Conservation (phyloP, 2,888 invertebrate species). For the Hartigia nigra region DNA sequence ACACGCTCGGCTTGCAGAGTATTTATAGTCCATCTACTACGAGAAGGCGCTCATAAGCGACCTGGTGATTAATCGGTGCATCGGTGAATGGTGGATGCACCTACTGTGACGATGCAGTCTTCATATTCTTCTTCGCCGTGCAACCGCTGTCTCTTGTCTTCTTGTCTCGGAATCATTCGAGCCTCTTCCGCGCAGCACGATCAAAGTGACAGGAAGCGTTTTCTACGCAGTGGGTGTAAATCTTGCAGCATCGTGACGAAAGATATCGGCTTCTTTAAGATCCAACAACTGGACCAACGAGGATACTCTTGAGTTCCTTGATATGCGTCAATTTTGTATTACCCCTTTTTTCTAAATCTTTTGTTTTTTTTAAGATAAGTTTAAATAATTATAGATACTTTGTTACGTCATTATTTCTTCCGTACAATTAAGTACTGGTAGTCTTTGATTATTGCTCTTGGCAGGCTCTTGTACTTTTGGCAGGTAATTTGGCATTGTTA, state of each 20-base stretch:
- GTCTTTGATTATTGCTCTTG: not conserved
- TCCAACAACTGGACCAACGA: not conserved
- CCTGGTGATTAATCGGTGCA: conserved; percentile 4
- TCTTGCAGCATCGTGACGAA: not conserved
- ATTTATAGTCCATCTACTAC: conserved; percentile 8
- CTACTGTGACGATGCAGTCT: not conserved
- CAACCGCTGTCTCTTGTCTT: not conserved
- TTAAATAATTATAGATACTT: too few species aligned
- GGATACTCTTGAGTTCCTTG: not conserved
- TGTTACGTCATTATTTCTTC: not conserved
- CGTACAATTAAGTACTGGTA: not conserved
- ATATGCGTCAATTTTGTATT: not conserved
- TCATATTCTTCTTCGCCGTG: not conserved
- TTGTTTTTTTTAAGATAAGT: too few species aligned
- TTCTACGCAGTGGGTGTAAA: not conserved
- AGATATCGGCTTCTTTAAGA: not conserved
- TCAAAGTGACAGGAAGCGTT: conserved; percentile 6
- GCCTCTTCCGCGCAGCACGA: conserved; percentile 2
- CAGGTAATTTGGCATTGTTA: not conserved
- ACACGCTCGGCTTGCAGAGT: conserved; percentile 4
- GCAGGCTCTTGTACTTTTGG: not conserved
- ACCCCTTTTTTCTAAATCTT: too few species aligned
- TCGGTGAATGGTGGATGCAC: not conserved
- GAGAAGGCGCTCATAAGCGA: conserved; percentile 4
- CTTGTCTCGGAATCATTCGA: not conserved